A percentile compares a stretch with the other conserved stretches of the same genome.
These are phyloP conservation scores for Platycheirus rosarum DNA, from an alignment of 2,888 invertebrate species.

Conservation along the genomic window DNA sequence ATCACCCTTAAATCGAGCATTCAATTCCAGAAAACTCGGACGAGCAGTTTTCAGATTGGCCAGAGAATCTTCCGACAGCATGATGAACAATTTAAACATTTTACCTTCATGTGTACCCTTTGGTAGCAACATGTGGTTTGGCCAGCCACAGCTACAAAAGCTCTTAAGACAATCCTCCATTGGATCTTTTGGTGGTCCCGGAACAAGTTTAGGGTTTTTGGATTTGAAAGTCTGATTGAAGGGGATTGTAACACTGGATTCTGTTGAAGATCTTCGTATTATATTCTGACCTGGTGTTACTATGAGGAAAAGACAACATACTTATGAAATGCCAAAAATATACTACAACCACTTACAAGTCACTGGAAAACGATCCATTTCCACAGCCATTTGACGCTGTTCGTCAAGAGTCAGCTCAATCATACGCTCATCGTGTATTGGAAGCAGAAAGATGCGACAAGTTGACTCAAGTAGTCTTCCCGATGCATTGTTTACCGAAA, in stretches of 20 bases:
- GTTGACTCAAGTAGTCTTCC: conserved; percentile 83
- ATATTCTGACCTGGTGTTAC: conserved; percentile 86
- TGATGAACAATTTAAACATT: conserved; percentile 86
- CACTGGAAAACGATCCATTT: conserved; percentile 83
- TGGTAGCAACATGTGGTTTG: conserved; percentile 87
- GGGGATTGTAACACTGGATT: conserved; percentile 90
- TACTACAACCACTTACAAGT: conserved; percentile 42
- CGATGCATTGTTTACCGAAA: conserved; percentile 84
- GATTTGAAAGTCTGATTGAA: conserved; percentile 88
- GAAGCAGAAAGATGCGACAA: conserved; percentile 85
- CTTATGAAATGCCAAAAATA: not conserved
- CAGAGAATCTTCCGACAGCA: conserved; percentile 85
- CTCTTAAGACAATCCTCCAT: conserved; percentile 18
- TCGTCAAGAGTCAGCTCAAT: conserved; percentile 84
- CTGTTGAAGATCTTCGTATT: conserved; percentile 85
- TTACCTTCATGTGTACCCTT: conserved; percentile 84
- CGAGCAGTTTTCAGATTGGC: not conserved
- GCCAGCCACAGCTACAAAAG: conserved; percentile 67
- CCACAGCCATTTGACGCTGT: conserved; percentile 85
- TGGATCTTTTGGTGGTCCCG: conserved; percentile 1
- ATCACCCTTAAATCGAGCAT: conserved; percentile 7
- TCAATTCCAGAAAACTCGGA: conserved; percentile 12
- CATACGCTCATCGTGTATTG: conserved; percentile 85
- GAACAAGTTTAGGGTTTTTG: not conserved
- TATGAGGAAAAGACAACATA: conserved; percentile 77